These are phyloP conservation scores for Cyclophora punctaria DNA, from an alignment of 2,888 invertebrate genomes.

Conservation along the genomic window DNA sequence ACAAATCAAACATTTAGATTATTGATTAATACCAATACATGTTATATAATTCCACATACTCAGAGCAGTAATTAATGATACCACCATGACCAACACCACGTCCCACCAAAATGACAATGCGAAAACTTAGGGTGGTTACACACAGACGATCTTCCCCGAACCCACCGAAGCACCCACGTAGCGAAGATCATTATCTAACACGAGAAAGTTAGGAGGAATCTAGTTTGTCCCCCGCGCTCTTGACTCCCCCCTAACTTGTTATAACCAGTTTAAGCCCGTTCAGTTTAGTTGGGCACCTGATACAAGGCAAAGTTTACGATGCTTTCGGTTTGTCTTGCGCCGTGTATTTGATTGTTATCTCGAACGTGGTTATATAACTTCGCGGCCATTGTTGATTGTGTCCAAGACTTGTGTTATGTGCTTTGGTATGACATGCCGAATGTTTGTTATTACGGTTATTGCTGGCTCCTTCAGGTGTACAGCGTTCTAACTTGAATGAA, in stretches of 20 bases:
- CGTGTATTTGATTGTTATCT: slow-evolving; percentile 25
- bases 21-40: too few species aligned
- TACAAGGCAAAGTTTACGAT: slow-evolving; percentile 48
- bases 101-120: slow-evolving; percentile 4
- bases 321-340: slow-evolving; percentile 39
- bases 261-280: slow-evolving; percentile 70
- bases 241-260: slow-evolving; percentile 51
- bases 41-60: too few species aligned
- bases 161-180: too few species aligned
- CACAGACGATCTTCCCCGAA: background rate
- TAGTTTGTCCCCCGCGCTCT: slow-evolving; percentile 46
- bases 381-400: background rate
- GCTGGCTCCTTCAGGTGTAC: too few species aligned
- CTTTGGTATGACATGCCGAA: too few species aligned
- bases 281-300: slow-evolving; percentile 63
- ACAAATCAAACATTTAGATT: too few species aligned
- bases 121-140: background rate
- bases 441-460: too few species aligned
- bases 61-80: too few species aligned
- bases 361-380: slow-evolving; percentile 1
- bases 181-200: slow-evolving; percentile 68
- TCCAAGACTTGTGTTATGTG: too few species aligned
- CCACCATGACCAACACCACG: background rate
- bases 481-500: too few species aligned
- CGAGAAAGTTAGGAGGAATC: slow-evolving; percentile 70